Base-by-base conservation (phyloP, 2,113 vertebrate species). In the Columba livia region DNA sequence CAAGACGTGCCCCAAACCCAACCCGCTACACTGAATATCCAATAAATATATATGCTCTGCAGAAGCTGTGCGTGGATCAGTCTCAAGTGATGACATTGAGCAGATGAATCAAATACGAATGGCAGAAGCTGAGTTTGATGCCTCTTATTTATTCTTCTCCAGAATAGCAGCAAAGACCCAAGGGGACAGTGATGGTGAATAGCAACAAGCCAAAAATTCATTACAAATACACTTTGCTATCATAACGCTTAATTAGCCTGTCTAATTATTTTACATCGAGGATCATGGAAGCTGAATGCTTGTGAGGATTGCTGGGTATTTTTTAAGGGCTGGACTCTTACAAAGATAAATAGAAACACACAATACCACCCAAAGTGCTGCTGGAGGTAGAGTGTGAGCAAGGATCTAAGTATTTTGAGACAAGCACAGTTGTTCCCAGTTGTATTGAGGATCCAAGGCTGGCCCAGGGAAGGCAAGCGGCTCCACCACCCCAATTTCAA, bases 161-260 rank as follows among this genome's bases (percentile, higher is more conserved):
- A 69, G 75, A 85, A 53, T 21, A 92, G 54, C 64, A 62, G 29
- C 60, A 36, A 77, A 77, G 89, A 77, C 69, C 73, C 44, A 0
- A 70, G 72, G 86, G 80, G 47, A 65, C 38, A 77, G 4, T 28
- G 69, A n/a, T 8, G 5, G 47, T 83, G 69, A 94, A 90, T 23
- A 93, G 42, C 79, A 94, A 70, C 58, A 58, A 85, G 72, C 21
- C 8, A 20, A 79, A 93, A 85, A 92, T 78, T 88, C 13, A 71
- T 93, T 91, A 62, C n/a, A 26, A 73, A 17, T 16, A 36, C 70
- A 42, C 31, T 83, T 62, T 42, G 71, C n/a, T 85, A 38, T 72
- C 36, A 32, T 85, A 72, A 83, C 2, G 1, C 31, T 83, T 93
- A 80, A 90, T 74, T 95, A 93, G 64, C 67, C 67, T 3, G 11